Conservation (phyloP, 2,113 vertebrate species). For the Siniperca knerii region DNA sequence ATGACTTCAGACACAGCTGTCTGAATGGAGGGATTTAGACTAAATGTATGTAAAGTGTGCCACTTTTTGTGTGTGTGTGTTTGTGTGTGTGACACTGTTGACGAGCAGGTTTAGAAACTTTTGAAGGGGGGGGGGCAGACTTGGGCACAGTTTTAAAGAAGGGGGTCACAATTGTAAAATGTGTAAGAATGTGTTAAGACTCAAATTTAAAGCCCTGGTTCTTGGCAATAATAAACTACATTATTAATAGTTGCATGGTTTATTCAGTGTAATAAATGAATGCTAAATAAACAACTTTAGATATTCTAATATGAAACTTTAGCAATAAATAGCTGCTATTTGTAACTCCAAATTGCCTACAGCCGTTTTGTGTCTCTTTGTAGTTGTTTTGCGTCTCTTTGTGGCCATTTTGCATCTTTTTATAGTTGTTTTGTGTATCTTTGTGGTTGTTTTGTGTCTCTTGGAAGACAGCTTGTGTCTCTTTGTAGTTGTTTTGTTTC, state of each 20-base stretch:
- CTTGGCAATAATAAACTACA: not conserved
- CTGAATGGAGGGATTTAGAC: constrained; percentile 22
- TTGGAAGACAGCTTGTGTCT: no score
- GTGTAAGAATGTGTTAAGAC: not conserved
- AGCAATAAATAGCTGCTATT: no score
- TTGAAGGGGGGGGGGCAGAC: not conserved
- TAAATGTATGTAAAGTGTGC: constrained; percentile 9
- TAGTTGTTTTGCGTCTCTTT: not conserved
- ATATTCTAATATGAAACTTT: no score
- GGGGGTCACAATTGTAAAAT: not conserved
- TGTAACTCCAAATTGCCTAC: no score
- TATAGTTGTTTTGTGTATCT: not conserved
- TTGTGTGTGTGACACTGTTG: constrained; percentile 5
- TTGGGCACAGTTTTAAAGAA: not conserved
- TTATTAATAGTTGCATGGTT: not conserved
- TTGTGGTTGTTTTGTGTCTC: no score
- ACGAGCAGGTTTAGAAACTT: not conserved
- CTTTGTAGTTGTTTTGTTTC: no score
- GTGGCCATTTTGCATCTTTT: not conserved
- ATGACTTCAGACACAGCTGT: constrained; percentile 28
- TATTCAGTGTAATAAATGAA: not conserved
- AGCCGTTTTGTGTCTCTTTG: no score
- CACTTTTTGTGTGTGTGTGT: constrained; percentile 17
- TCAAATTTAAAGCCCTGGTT: not conserved
- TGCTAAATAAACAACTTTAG: no score